Evolutionary conservation across 2,113 vertebrate genomes (phyloP).

Genomic region (Sisor rabdophorus): DNA sequence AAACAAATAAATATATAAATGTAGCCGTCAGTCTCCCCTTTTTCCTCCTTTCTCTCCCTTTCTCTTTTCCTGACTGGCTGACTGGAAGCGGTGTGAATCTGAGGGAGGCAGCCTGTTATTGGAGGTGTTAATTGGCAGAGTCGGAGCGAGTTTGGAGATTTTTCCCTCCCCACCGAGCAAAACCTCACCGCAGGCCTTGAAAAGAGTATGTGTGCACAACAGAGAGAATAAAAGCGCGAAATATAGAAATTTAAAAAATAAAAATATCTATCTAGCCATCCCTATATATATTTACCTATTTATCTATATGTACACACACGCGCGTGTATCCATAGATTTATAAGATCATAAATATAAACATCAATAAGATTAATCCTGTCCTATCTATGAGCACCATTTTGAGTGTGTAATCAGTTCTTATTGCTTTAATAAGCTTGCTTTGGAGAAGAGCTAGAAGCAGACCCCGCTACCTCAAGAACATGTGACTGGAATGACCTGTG

Average conservation of each 20-base stretch:
- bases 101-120: constrained; percentile 83
- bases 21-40: constrained; percentile 61
- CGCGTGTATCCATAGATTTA: no score
- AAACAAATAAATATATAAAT: background rate
- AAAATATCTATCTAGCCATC: background rate
- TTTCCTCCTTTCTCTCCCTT: constrained; percentile 55
- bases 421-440: no score
- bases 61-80: constrained; percentile 26
- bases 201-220: background rate
- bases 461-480: no score
- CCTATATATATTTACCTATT: no score
- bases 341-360: no score
- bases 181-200: constrained; percentile 32
- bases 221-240: no score
- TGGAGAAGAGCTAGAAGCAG: no score
- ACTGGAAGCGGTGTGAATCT: constrained; percentile 64
- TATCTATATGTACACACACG: no score
- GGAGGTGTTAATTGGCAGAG: constrained; percentile 93
- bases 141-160: constrained; percentile 81
- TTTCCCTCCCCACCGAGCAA: constrained; percentile 77
- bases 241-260: background rate
- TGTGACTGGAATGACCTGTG: no score
- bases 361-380: background rate
- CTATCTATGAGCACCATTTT: no score
- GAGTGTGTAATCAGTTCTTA: no score